Evolutionary conservation across 1,140 invertebrate genomes (phyloP).

Genomic region (Tetramorium alpestre): DNA sequence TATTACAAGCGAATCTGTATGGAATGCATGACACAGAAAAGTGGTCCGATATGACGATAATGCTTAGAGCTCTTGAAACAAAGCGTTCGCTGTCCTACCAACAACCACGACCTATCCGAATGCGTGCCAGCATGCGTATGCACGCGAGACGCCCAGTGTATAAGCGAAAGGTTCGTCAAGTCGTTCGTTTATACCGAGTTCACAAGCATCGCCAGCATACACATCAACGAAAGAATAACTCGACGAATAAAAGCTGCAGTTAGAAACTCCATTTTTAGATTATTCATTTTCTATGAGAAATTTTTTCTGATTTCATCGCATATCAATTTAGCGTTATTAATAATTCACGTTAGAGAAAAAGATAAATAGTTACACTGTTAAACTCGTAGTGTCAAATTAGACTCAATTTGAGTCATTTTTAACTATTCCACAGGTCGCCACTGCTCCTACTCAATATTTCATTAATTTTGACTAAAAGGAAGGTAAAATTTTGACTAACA

Average conservation of each 20-base stretch:
- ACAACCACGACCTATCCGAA: constrained; percentile 79
- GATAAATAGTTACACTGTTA: not conserved
- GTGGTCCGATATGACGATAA: constrained; percentile 76
- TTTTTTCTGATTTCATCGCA: not conserved
- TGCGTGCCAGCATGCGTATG: constrained; percentile 55
- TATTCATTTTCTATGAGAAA: not conserved
- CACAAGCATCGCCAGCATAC: not conserved
- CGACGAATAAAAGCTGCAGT: not conserved
- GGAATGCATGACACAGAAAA: constrained; percentile 72
- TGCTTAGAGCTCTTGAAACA: constrained; percentile 81
- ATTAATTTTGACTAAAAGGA: no score
- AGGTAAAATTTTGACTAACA: no score
- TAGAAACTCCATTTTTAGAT: not conserved
- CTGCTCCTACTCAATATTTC: no score
- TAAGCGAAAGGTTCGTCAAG: constrained; percentile 9
- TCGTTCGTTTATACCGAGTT: not conserved
- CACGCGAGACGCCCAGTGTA: constrained; percentile 9
- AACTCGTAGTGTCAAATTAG: no score
- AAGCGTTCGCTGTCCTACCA: constrained; percentile 80
- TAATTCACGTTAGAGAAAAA: not conserved
- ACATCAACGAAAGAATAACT: not conserved
- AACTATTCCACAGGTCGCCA: no score
- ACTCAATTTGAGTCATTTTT: no score
- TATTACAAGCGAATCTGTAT: not conserved
- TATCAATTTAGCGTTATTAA: not conserved